These are phyloP conservation scores for Atrichornis clamosus DNA, from an alignment of 2,113 vertebrate genomes.

Conservation along the genomic window DNA sequence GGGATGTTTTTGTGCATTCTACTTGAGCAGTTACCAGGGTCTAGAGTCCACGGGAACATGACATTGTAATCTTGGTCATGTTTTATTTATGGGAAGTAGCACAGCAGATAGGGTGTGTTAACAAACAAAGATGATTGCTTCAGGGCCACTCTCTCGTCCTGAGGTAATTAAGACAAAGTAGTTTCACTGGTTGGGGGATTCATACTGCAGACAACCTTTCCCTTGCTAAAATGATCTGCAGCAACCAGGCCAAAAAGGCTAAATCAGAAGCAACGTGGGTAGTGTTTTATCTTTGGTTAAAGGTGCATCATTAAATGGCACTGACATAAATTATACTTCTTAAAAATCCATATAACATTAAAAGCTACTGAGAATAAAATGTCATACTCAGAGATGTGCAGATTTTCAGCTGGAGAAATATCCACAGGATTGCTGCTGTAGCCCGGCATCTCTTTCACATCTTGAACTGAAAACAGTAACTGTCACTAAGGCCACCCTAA, in stretches of 20 bases:
- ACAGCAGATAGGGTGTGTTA: constrained; percentile 81
- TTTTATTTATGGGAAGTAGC: constrained; percentile 84
- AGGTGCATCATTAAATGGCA: constrained; percentile 66
- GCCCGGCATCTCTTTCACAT: neutral
- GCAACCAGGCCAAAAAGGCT: constrained; percentile 57
- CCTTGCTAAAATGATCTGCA: constrained; percentile 59
- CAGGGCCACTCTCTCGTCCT: constrained; percentile 78
- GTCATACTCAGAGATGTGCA: constrained; percentile 46
- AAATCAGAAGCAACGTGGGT: constrained; percentile 57
- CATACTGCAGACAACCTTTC: constrained; percentile 67
- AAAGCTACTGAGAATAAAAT: constrained; percentile 56
- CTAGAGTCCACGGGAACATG: constrained; percentile 76
- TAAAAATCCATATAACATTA: constrained; percentile 64
- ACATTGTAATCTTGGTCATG: constrained; percentile 84
- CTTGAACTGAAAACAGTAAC: constrained; percentile 64
- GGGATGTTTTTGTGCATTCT: constrained; percentile 73
- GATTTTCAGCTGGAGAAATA: constrained; percentile 47
- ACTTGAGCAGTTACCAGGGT: constrained; percentile 69
- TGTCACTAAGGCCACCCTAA: constrained; percentile 39
- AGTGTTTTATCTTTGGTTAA: constrained; percentile 68
- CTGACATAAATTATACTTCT: constrained; percentile 67
- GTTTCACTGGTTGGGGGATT: constrained; percentile 73
- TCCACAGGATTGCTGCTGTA: neutral
- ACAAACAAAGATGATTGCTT: constrained; percentile 91
- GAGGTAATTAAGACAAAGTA: constrained; percentile 88